Evolutionary conservation across 1,140 invertebrate species (phyloP).

Genomic region (Dreissena polymorpha): DNA sequence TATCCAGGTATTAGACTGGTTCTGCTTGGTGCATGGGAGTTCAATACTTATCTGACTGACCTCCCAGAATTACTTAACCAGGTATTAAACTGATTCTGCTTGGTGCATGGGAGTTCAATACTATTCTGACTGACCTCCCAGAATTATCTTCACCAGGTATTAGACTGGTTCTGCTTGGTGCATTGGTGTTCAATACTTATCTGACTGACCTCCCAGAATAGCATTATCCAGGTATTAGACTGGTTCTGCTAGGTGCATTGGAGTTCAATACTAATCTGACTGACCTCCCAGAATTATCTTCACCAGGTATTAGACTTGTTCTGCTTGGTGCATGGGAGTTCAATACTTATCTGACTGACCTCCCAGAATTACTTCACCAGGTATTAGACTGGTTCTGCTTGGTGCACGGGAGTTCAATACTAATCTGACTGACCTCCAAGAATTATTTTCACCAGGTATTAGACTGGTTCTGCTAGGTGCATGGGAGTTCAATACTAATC

Average conservation of each 20-base stretch:
- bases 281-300: slow-evolving; percentile 29
- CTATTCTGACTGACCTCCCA: slow-evolving; percentile 40
- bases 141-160: slow-evolving; percentile 39
- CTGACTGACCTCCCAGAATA: slow-evolving; percentile 37
- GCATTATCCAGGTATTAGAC: slow-evolving; percentile 29
- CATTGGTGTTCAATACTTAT: not conserved
- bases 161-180: not conserved
- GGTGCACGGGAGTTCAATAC: not conserved
- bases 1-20: slow-evolving; percentile 24
- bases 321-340: too few species aligned
- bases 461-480: too few species aligned
- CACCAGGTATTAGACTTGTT: slow-evolving; percentile 24
- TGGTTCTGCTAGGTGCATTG: too few species aligned
- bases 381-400: slow-evolving; percentile 1
- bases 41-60: slow-evolving; percentile 34
- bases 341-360: slow-evolving; percentile 34
- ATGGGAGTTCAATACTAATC: slow-evolving; percentile 14
- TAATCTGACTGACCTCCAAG: slow-evolving; percentile 42
- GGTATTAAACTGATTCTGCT: slow-evolving; percentile 3
- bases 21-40: too few species aligned
- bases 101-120: too few species aligned
- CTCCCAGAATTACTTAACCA: slow-evolving; percentile 32
- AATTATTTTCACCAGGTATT: slow-evolving; percentile 36
- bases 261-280: slow-evolving; percentile 33
- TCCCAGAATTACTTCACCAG: slow-evolving; percentile 37